phyloP scores from a whole-genome alignment of 2,888 invertebrate species.

The Melieria omissa region DNA sequence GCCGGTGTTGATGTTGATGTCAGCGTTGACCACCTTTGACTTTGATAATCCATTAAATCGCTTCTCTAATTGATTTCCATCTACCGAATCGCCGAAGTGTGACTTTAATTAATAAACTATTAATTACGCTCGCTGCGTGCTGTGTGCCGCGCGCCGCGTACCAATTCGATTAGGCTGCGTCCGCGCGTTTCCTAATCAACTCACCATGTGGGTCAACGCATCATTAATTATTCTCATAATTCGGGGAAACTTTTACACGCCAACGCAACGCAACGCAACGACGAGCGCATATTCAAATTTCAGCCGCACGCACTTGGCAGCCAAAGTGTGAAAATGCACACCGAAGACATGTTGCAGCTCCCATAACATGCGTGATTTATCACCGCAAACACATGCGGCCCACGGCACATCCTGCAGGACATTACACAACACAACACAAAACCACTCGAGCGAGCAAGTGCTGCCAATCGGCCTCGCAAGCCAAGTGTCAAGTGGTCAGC shows the following conservation, averaged over 20 bases:
- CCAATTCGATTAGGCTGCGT: not conserved
- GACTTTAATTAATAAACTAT: slow-evolving; percentile 35
- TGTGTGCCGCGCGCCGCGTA: not conserved
- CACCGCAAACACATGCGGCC: slow-evolving; percentile 66
- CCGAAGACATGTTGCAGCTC: slow-evolving; percentile 24
- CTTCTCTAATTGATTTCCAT: slow-evolving; percentile 31
- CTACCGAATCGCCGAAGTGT: slow-evolving; percentile 8
- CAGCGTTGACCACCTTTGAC: slow-evolving; percentile 27
- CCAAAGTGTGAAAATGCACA: slow-evolving; percentile 31
- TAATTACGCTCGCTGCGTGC: slow-evolving; percentile 13
- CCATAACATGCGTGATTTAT: slow-evolving; percentile 58
- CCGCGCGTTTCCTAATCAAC: slow-evolving; percentile 29
- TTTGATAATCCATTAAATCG: slow-evolving; percentile 31
- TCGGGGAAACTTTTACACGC: slow-evolving; percentile 20
- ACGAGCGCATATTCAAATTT: slow-evolving; percentile 22
- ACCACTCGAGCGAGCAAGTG: not conserved
- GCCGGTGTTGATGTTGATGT: slow-evolving; percentile 26
- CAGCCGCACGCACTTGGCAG: slow-evolving; percentile 23
- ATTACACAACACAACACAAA: slow-evolving; percentile 12
- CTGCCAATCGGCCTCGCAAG: not conserved
- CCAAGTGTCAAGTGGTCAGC: slow-evolving; percentile 30
- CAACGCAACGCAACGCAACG: slow-evolving; percentile 3
- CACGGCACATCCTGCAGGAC: slow-evolving; percentile 51
- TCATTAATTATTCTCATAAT: slow-evolving; percentile 32
- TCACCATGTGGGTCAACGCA: slow-evolving; percentile 28